Evolutionary conservation across 2,888 invertebrate genomes (phyloP).

Genomic region (Oasisia sp.): DNA sequence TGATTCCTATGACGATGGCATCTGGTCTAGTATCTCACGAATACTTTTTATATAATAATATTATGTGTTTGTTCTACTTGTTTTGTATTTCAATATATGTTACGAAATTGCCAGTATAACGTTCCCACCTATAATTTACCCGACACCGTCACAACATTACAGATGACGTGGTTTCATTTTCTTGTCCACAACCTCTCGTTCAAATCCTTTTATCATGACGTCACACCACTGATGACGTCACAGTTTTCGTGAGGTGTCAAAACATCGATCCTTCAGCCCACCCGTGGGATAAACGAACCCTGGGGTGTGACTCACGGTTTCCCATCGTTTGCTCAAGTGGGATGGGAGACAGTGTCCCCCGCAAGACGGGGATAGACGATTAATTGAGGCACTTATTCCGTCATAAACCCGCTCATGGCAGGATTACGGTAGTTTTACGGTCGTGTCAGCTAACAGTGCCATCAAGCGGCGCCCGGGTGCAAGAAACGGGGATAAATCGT

Average conservation of each 20-base stretch:
- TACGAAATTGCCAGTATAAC: no score
- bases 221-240: neutral
- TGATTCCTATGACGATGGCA: no score
- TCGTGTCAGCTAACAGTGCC: slow-evolving; percentile 10
- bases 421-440: neutral
- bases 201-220: neutral
- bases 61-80: no score
- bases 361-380: neutral
- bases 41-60: no score
- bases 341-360: neutral
- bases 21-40: no score
- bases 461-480: neutral
- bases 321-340: neutral
- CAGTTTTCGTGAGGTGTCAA: neutral
- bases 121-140: no score
- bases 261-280: neutral
- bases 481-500: neutral
- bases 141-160: no score
- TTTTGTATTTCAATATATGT: no score
- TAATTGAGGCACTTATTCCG: neutral
- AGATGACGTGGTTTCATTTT: no score
- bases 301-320: neutral
- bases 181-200: no score
- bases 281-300: slow-evolving; percentile 9
- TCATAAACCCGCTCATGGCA: neutral